Percentiles rank a stretch among this genome's conserved stretches.
phyloP scores from a whole-genome alignment of 2,888 invertebrate genomes.

The Myopa testacea region DNA sequence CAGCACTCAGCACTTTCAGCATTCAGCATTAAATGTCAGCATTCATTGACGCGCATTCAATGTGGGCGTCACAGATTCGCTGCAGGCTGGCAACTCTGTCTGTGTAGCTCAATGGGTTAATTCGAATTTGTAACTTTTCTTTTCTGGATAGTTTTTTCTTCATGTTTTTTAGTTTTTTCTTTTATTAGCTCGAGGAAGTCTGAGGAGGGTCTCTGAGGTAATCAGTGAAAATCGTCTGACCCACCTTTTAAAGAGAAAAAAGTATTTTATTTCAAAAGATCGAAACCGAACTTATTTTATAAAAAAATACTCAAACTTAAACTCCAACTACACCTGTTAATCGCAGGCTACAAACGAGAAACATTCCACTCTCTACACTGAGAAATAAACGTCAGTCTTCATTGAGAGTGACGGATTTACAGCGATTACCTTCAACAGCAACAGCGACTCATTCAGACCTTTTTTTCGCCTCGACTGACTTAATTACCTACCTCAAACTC shows the following conservation, averaged over 20 bases:
- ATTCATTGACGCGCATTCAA: not conserved
- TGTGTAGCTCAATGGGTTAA: constrained; percentile 5
- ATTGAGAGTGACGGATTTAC: constrained; percentile 37
- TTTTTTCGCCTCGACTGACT: constrained; percentile 11
- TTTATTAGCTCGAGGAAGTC: no score
- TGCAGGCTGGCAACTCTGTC: not conserved
- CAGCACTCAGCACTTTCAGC: not conserved
- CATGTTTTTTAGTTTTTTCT: no score
- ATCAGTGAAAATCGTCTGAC: no score
- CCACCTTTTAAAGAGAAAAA: no score
- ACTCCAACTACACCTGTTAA: no score
- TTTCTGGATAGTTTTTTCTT: not conserved
- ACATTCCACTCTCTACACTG: not conserved
- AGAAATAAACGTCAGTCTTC: constrained; percentile 10
- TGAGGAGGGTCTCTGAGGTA: no score
- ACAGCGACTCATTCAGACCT: constrained; percentile 8
- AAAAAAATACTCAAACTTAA: no score
- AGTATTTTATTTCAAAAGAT: no score
- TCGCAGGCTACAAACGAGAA: no score
- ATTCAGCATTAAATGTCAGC: constrained; percentile 18
- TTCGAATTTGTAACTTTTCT: constrained; percentile 10
- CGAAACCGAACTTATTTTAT: no score
- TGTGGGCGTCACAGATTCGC: not conserved
- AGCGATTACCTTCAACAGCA: constrained; percentile 32
- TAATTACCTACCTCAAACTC: constrained; percentile 33